A percentile compares a stretch with the other conserved stretches of the same genome.
Conservation (phyloP, 2,797 vertebrate genomes). For the Ibycter americanus region DNA sequence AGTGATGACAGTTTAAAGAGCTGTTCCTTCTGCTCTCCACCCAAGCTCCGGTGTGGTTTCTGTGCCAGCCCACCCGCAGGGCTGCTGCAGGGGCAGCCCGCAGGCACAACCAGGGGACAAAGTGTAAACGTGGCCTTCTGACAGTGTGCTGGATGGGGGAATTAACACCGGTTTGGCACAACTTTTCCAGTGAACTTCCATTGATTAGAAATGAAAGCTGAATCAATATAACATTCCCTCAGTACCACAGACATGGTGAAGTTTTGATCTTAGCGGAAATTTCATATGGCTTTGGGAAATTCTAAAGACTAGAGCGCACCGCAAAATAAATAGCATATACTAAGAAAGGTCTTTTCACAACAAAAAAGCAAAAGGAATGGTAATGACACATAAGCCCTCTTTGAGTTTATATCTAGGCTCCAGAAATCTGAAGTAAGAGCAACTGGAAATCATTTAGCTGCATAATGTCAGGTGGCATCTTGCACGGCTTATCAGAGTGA, state of each 20-base stretch:
- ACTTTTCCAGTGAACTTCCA: slow-evolving; percentile 5
- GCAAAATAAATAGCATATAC: not conserved
- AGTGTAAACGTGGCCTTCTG: not conserved
- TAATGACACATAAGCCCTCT: not conserved
- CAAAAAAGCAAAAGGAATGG: not conserved
- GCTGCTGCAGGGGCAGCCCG: slow-evolving; percentile 1
- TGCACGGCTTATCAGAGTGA: not conserved
- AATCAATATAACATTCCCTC: not conserved
- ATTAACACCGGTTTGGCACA: slow-evolving; percentile 14
- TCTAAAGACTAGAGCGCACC: not conserved
- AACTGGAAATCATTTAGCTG: not conserved
- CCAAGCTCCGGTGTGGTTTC: not conserved
- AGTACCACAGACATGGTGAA: not conserved
- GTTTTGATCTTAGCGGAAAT: slow-evolving; percentile 16
- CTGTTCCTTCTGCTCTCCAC: not conserved
- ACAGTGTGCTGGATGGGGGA: not conserved
- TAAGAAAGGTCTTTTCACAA: not conserved
- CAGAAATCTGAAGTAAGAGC: not conserved
- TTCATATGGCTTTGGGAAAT: not conserved
- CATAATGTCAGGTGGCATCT: not conserved
- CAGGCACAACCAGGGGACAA: slow-evolving; percentile 49
- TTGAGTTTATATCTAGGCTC: not conserved
- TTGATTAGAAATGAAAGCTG: slow-evolving; percentile 50
- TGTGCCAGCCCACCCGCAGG: slow-evolving; percentile 3
- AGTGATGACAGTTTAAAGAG: not conserved